Conservation (phyloP, 1,140 invertebrate species). For the Eubasilissa regina region DNA sequence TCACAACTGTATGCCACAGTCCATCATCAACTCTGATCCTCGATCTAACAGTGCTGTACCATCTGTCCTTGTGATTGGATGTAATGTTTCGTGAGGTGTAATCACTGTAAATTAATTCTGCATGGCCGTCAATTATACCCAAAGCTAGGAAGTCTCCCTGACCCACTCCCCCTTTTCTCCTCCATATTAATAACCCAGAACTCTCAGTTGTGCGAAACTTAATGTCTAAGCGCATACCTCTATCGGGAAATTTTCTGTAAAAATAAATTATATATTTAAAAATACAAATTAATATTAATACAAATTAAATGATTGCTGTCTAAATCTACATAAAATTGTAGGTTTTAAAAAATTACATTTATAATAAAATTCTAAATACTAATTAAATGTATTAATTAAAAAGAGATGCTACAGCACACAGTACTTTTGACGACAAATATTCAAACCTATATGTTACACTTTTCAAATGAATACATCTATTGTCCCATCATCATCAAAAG, state of each 20-base stretch:
- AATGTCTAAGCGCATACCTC: slow-evolving; percentile 81
- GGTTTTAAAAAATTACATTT: neutral
- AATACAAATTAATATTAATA: too few relatives aligned
- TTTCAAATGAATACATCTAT: neutral
- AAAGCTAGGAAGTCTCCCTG: slow-evolving; percentile 70
- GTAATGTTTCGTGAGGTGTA: slow-evolving; percentile 67
- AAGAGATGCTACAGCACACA: too few relatives aligned
- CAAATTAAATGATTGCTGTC: neutral
- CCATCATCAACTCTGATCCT: slow-evolving; percentile 78
- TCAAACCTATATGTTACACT: too few relatives aligned
- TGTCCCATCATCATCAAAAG: too few relatives aligned
- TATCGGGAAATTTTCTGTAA: slow-evolving; percentile 75
- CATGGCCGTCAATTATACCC: slow-evolving; percentile 67
- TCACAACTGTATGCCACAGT: slow-evolving; percentile 80
- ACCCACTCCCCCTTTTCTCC: slow-evolving; percentile 69
- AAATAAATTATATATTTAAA: neutral
- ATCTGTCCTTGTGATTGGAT: slow-evolving; percentile 65
- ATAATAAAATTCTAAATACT: too few relatives aligned
- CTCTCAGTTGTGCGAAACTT: slow-evolving; percentile 78
- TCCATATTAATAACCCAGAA: slow-evolving; percentile 81
- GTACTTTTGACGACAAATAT: too few relatives aligned
- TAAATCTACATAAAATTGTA: too few relatives aligned
- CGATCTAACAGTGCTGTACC: slow-evolving; percentile 72
- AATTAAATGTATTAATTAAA: too few relatives aligned
- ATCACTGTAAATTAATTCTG: slow-evolving; percentile 70